Evolutionary conservation across 2,113 vertebrate genomes (phyloP).

Genomic region (Pomatostomus ruficeps): DNA sequence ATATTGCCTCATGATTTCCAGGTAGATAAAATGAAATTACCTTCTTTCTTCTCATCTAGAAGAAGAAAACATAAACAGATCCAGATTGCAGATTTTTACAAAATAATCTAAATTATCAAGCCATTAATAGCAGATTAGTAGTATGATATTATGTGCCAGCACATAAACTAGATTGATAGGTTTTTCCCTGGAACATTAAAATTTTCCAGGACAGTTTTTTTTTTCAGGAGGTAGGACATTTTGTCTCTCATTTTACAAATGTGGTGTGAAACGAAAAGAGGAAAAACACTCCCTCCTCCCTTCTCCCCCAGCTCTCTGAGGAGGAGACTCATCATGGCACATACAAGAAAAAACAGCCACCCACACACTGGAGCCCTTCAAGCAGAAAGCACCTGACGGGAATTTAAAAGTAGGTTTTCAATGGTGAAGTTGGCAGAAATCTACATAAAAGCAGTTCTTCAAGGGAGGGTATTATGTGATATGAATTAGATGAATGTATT

Average conservation of each 20-base stretch:
- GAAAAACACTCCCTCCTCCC: neutral
- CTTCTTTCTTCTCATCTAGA: neutral
- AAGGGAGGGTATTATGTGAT: slow-evolving; percentile 19
- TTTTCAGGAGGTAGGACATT: neutral
- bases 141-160: neutral
- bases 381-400: slow-evolving; percentile 20
- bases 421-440: slow-evolving; percentile 33
- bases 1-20: neutral
- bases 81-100: neutral
- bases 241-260: slow-evolving; percentile 14
- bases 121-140: neutral
- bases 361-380: slow-evolving; percentile 22
- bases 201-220: neutral
- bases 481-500: slow-evolving; percentile 11
- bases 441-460: slow-evolving; percentile 35
- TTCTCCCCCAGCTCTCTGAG: slow-evolving; percentile 9
- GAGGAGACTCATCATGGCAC: neutral
- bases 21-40: neutral
- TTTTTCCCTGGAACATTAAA: neutral
- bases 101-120: neutral
- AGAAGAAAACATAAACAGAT: neutral
- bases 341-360: slow-evolving; percentile 20
- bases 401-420: slow-evolving; percentile 50
- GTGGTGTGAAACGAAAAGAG: neutral
- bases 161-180: neutral